Percentiles rank a stretch among this genome's conserved stretches.
These are phyloP conservation scores for Enhydra lutris DNA, from an alignment of 2,113 vertebrate species.

Conservation along the genomic window DNA sequence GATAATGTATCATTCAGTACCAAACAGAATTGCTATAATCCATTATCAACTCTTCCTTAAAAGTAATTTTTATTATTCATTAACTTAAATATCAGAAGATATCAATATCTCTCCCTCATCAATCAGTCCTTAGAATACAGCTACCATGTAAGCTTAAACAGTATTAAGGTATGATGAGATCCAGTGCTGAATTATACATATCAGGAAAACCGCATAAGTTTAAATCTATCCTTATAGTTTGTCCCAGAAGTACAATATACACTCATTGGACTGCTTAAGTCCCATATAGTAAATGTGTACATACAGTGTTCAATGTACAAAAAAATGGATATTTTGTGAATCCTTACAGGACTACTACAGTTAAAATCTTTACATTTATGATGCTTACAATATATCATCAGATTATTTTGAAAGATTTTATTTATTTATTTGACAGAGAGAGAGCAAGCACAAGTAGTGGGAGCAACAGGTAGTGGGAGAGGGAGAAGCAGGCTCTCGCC, in stretches of 20 bases:
- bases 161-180: not conserved
- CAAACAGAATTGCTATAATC: not conserved
- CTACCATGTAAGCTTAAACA: not conserved
- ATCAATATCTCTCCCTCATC: not conserved
- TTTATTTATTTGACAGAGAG: too few species aligned
- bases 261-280: not conserved
- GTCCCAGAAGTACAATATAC: not conserved
- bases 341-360: not conserved
- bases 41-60: not conserved
- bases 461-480: too few species aligned
- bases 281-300: not conserved
- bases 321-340: not conserved
- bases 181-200: not conserved
- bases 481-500: too few species aligned
- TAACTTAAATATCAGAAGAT: not conserved
- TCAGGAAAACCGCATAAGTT: not conserved
- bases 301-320: not conserved
- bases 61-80: not conserved
- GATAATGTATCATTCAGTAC: not conserved
- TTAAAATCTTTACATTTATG: not conserved
- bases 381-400: not conserved
- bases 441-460: too few species aligned
- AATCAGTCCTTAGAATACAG: not conserved
- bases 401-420: not conserved
- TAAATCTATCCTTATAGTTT: not conserved